phyloP scores from a whole-genome alignment of 2,888 invertebrate species.

The Suillia variegata region DNA sequence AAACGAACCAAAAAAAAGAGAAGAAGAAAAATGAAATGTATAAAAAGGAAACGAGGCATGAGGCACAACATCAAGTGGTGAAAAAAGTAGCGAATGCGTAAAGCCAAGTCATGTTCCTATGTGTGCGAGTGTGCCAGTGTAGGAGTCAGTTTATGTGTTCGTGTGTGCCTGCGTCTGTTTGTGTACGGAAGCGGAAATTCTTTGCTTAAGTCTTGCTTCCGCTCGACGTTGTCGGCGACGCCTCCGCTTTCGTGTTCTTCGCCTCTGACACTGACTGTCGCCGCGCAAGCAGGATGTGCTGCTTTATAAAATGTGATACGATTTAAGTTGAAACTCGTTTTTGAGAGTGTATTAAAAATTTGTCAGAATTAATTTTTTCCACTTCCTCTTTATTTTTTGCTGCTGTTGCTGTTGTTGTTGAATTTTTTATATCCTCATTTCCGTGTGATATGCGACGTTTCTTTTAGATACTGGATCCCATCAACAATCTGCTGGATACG shows the following conservation, averaged over 20 bases:
- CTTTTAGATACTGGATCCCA: slow-evolving; percentile 81
- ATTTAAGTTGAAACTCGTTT: neutral
- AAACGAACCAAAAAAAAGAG: neutral
- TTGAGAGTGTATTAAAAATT: slow-evolving; percentile 42
- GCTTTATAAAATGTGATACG: too few species aligned
- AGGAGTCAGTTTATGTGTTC: slow-evolving; percentile 11
- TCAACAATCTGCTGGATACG: slow-evolving; percentile 81
- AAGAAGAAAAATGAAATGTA: too few species aligned
- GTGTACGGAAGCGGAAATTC: slow-evolving; percentile 51
- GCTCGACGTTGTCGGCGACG: slow-evolving; percentile 40
- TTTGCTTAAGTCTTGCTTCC: slow-evolving; percentile 55
- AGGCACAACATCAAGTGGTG: too few species aligned
- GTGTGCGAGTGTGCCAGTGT: too few species aligned
- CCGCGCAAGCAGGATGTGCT: slow-evolving; percentile 9
- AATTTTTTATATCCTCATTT: neutral
- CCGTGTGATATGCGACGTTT: too few species aligned
- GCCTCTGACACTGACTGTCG: slow-evolving; percentile 14
- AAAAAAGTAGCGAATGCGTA: too few species aligned
- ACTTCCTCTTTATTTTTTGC: slow-evolving; percentile 36
- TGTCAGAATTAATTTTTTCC: slow-evolving; percentile 54
- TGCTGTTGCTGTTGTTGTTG: neutral
- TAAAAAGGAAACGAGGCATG: too few species aligned
- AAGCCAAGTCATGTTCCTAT: too few species aligned
- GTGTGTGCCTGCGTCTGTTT: slow-evolving; percentile 21
- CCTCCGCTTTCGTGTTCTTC: neutral